Conservation (phyloP, 2,797 vertebrate genomes). For the Phyllotis vaccarum region DNA sequence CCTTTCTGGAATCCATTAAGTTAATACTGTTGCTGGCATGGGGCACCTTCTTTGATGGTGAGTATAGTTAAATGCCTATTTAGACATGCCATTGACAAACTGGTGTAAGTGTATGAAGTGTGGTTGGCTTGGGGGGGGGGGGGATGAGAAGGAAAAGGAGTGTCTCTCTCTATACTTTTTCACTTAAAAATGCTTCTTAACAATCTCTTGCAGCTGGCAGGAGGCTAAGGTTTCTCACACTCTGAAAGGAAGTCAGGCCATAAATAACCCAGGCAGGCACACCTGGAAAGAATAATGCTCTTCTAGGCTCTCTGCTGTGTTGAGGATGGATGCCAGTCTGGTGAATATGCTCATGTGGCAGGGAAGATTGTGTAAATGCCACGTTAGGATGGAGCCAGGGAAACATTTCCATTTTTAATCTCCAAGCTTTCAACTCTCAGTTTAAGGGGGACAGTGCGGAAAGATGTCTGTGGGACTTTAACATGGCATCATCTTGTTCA, state of each 20-base stretch:
- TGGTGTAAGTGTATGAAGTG: conserved; percentile 72
- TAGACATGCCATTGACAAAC: conserved; percentile 81
- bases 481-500: conserved; percentile 44
- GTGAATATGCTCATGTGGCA: conserved; percentile 3
- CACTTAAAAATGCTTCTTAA: conserved; percentile 83
- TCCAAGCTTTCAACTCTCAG: conserved; percentile 55
- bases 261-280: conserved; percentile 87
- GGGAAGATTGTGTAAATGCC: conserved; percentile 74
- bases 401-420: conserved; percentile 70
- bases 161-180: conserved; percentile 79
- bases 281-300: conserved; percentile 89
- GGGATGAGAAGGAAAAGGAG: conserved; percentile 65
- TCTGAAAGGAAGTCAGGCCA: conserved; percentile 84
- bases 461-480: conserved; percentile 45
- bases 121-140: background rate
- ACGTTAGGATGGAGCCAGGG: conserved; percentile 59
- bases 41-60: conserved; percentile 76
- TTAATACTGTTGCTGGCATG: conserved; percentile 47
- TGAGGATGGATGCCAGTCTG: conserved; percentile 71
- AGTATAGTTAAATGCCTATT: conserved; percentile 80
- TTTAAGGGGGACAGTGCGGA: conserved; percentile 45
- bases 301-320: conserved; percentile 81
- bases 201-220: conserved; percentile 88
- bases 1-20: conserved; percentile 82
- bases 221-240: conserved; percentile 87